Conservation (phyloP, 2,113 vertebrate species). For the Ciconia stormi region DNA sequence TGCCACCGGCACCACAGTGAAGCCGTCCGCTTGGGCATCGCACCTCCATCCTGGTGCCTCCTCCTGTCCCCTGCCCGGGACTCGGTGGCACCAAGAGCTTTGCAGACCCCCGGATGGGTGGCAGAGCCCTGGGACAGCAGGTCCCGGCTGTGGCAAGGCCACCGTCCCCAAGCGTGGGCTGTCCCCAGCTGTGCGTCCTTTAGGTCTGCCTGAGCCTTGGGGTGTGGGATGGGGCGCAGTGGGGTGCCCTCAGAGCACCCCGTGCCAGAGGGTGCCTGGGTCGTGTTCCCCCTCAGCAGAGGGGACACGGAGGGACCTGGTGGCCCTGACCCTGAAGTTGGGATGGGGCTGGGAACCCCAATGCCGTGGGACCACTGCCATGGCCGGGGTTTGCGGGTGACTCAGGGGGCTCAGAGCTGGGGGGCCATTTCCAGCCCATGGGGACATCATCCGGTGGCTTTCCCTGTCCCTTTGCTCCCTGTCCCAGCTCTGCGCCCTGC, state of each 20-base stretch:
- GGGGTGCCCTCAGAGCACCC: neutral
- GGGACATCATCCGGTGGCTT: neutral
- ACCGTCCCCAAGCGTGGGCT: accelerated
- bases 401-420: neutral
- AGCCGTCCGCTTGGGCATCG: accelerated
- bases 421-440: neutral
- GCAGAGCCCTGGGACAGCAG: neutral
- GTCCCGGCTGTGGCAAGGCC: neutral
- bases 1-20: neutral
- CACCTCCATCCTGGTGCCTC: accelerated
- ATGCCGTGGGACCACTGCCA: neutral
- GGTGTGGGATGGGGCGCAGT: accelerated
- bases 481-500: neutral
- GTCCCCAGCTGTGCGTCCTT: neutral
- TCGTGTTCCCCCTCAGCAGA: accelerated
- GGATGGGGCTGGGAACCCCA: neutral
- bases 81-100: neutral
- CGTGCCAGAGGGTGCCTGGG: accelerated
- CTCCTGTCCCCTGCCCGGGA: accelerated
- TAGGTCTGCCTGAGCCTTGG: neutral
- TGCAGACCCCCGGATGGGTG: neutral
- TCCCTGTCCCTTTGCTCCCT: neutral
- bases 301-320: accelerated
- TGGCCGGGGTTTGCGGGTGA: neutral
- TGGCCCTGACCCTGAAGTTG: neutral